Evolutionary conservation across 2,888 invertebrate species (phyloP).

Genomic region (Tenthredo notha): DNA sequence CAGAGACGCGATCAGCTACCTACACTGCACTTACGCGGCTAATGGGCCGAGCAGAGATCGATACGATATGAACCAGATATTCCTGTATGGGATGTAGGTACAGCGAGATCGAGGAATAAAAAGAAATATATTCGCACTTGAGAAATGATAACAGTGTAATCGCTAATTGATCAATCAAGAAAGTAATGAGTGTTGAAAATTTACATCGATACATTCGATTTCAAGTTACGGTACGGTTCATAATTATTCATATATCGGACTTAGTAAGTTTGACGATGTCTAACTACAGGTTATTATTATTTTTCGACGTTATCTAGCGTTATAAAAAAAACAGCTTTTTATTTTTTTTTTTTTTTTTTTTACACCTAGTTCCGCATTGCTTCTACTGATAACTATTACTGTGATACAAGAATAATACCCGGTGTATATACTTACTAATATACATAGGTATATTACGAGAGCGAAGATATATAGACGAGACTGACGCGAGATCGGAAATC

Average conservation of each 20-base stretch:
- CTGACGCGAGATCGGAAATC: neutral
- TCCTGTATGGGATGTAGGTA: conserved; percentile 44
- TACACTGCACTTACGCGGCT: conserved; percentile 51
- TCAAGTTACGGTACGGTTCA: neutral
- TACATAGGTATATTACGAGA: neutral
- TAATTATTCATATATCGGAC: neutral
- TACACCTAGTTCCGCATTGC: conserved; percentile 18
- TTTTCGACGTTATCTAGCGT: neutral
- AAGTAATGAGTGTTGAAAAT: conserved; percentile 46
- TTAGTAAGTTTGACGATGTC: neutral
- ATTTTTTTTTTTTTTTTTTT: neutral
- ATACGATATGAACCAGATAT: conserved; percentile 52
- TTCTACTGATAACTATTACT: neutral
- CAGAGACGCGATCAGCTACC: conserved; percentile 33
- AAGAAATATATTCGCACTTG: conserved; percentile 42
- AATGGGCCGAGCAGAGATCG: conserved; percentile 51
- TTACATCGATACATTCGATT: neutral
- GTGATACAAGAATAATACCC: neutral
- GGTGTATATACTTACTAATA: neutral
- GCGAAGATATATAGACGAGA: neutral
- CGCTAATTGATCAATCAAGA: conserved; percentile 51
- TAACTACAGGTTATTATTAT: neutral
- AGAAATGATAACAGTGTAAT: conserved; percentile 47
- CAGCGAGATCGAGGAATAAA: conserved; percentile 43
- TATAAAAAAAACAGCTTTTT: neutral